Base-by-base conservation (phyloP, 2,797 vertebrate genomes). In the Eutrigla gurnardus region DNA sequence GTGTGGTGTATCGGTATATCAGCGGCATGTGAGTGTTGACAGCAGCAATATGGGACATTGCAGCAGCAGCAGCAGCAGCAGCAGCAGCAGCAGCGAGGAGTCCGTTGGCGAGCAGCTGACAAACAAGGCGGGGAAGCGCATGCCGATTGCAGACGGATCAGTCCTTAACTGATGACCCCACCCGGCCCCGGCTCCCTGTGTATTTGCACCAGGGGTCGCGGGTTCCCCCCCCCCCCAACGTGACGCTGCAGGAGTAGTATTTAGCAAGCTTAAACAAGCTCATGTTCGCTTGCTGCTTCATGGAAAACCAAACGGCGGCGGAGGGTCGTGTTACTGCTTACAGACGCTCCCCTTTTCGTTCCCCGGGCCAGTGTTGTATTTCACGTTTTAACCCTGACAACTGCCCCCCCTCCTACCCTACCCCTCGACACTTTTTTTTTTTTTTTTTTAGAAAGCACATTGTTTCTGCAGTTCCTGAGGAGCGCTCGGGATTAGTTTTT, bases 221-320 rank as follows among this genome's bases (percentile, higher is more conserved):
- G 25, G 25, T 25, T 25, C 25, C 25, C 25, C 25, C 25, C 25
- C 25, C 25, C 25, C 25, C 77, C 40, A 25, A 25, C 1, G 81
- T 92, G 91, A 91, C 93, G 91, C 18, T 52, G 70, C 49, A 45
- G 74, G 60, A 72, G 90, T 25, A 90, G 90, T 89, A 86, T 88
- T 87, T 89, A 92, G 88, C 88, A 82, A 91, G 92, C 88, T 89
- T 90, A 88, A 92, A 93, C 93, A 94, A 88, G 91, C 90, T 90
- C 88, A 84, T 81, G 77, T 87, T 84, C 59, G 80, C 85, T 79
- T 59, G 32, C 77, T 14, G 78, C 75, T 67, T 70, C 54, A 81
- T 77, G 81, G 81, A 86, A 83, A 84, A 81, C 70, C 74, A 67
- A 59, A 25, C 25, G 25, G 25, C 9, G 54, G 46, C 55, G 40